phyloP scores from a whole-genome alignment of 2,888 invertebrate species.

The Melangyna quadrimaculata region DNA sequence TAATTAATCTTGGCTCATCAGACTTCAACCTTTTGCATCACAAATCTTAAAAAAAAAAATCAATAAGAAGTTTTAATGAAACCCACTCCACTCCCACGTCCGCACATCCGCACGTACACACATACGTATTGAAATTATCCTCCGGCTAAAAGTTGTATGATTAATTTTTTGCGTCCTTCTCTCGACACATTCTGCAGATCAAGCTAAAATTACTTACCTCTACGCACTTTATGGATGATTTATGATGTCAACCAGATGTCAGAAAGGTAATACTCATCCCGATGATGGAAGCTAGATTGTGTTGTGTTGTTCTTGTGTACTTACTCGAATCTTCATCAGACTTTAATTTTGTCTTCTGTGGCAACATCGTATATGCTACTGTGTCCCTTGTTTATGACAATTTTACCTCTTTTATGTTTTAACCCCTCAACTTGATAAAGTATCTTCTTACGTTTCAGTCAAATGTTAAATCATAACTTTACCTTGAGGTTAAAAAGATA shows the following conservation, averaged over 20 bases:
- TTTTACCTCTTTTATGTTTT: conserved; percentile 48
- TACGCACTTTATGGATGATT: conserved; percentile 59
- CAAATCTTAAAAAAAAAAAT: background rate
- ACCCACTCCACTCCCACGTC: background rate
- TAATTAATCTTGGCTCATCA: background rate
- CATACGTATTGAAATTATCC: background rate
- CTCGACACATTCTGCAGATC: conserved; percentile 36
- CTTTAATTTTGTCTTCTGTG: conserved; percentile 44
- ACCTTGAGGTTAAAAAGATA: conserved; percentile 55
- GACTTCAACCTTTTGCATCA: background rate
- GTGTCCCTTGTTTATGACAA: conserved; percentile 37
- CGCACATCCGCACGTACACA: background rate
- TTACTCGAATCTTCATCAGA: conserved; percentile 34
- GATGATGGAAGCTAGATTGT: background rate
- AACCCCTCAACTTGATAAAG: conserved; percentile 13
- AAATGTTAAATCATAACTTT: conserved; percentile 23
- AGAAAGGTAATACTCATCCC: conserved; percentile 59
- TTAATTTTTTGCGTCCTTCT: conserved; percentile 63
- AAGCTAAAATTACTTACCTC: conserved; percentile 60
- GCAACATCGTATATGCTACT: background rate
- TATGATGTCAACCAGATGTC: conserved; percentile 71
- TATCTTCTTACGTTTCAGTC: background rate
- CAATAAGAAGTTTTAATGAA: conserved; percentile 24
- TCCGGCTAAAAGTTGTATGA: conserved; percentile 51
- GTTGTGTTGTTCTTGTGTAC: background rate